Percentiles rank a stretch among this genome's conserved stretches.
Conservation (phyloP, 2,888 invertebrate genomes). For the Bugula neritina region DNA sequence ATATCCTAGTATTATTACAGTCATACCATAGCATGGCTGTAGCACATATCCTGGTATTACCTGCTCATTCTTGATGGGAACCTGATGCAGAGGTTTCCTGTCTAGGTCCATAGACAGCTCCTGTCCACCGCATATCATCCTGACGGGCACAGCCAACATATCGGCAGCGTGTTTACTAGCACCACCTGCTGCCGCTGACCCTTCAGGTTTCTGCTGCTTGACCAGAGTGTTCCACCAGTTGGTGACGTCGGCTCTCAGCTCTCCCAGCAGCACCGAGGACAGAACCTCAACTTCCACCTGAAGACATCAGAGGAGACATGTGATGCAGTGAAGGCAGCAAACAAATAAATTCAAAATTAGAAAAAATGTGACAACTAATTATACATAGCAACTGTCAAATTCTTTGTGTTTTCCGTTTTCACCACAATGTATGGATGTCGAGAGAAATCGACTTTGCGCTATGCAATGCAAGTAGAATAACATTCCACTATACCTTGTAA, state of each 20-base stretch:
- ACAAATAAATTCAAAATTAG: too few species aligned
- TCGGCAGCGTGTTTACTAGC: not conserved
- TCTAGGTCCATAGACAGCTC: constrained; percentile 87
- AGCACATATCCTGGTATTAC: too few species aligned
- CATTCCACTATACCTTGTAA: constrained; percentile 10
- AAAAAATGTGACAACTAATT: too few species aligned
- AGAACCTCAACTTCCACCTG: constrained; percentile 70
- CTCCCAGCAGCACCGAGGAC: constrained; percentile 81
- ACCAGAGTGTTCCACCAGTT: constrained; percentile 76
- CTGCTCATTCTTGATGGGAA: constrained; percentile 90
- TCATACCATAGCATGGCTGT: too few species aligned
- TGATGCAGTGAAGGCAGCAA: too few species aligned
- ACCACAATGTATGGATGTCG: too few species aligned
- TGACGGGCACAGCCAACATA: constrained; percentile 53
- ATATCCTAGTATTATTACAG: too few species aligned
- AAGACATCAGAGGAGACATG: too few species aligned
- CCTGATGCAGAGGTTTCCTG: constrained; percentile 80
- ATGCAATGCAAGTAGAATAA: too few species aligned
- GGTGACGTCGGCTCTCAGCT: constrained; percentile 86
- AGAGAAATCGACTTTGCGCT: too few species aligned
- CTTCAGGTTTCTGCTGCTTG: constrained; percentile 11
- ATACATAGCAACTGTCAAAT: too few species aligned
- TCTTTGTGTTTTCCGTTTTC: too few species aligned
- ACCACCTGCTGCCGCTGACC: not conserved
- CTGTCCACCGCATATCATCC: constrained; percentile 84